Conservation (phyloP, 2,888 invertebrate species). For the Coremacera marginata region DNA sequence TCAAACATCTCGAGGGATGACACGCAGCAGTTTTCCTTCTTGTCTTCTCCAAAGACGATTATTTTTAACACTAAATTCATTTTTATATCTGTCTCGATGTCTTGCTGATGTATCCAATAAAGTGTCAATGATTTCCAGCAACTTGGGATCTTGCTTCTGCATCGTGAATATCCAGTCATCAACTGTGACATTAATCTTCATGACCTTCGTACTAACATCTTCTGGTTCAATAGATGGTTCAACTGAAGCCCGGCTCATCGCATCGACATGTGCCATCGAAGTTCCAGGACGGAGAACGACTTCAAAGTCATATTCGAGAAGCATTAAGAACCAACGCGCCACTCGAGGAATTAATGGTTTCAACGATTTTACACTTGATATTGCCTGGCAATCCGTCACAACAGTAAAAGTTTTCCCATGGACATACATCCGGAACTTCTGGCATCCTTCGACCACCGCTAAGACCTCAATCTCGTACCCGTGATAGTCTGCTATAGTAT, state of each 20-base stretch:
- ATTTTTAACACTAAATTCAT: constrained; percentile 32
- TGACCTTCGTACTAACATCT: background rate
- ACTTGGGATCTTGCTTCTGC: constrained; percentile 41
- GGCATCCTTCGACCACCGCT: too few relatives aligned
- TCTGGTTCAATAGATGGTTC: background rate
- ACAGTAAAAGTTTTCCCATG: too few relatives aligned
- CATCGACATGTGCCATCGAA: constrained; percentile 59
- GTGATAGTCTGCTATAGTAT: too few relatives aligned
- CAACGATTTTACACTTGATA: too few relatives aligned
- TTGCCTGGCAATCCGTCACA: too few relatives aligned
- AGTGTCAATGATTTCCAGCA: constrained; percentile 30
- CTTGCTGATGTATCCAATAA: background rate
- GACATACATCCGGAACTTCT: too few relatives aligned
- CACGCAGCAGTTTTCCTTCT: constrained; percentile 2
- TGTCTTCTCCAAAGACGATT: background rate
- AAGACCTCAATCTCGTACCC: too few relatives aligned
- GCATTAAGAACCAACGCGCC: too few relatives aligned
- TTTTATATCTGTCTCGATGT: constrained; percentile 6
- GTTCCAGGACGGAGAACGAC: constrained; percentile 34
- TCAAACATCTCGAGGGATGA: constrained; percentile 32
- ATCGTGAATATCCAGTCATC: constrained; percentile 43
- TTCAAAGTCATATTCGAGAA: too few relatives aligned
- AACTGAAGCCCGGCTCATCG: constrained; percentile 51
- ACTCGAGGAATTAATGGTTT: too few relatives aligned
- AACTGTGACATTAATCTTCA: background rate